Percentiles rank a stretch among this genome's conserved stretches.
Conservation (phyloP, 2,113 vertebrate genomes). For the Cichladusa arquata region DNA sequence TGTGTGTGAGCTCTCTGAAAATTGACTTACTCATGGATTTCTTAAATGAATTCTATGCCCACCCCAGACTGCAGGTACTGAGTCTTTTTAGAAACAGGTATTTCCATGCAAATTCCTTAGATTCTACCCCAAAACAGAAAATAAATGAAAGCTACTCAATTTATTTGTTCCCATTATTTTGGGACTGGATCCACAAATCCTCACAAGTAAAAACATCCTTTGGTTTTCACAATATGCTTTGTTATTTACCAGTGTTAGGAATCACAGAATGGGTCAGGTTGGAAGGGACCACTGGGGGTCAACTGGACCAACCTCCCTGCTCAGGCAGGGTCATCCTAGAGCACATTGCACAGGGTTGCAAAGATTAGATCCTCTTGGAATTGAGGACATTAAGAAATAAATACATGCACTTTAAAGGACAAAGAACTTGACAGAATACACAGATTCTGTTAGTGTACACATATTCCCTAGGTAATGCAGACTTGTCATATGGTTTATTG, state of each 20-base stretch:
- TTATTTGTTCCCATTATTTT: background rate
- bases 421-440: background rate
- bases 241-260: background rate
- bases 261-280: background rate
- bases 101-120: conserved; percentile 9
- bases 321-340: background rate
- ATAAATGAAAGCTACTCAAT: background rate
- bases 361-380: background rate
- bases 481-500: background rate
- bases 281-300: background rate
- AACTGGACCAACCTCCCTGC: background rate
- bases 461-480: background rate
- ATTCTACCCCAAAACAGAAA: background rate
- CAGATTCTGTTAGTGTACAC: background rate
- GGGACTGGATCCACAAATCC: background rate
- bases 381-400: background rate
- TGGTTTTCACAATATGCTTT: background rate
- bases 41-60: conserved; percentile 96
- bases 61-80: conserved; percentile 87
- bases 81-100: background rate
- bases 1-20: conserved; percentile 94
- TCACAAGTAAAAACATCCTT: background rate
- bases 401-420: background rate
- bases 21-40: conserved; percentile 98
- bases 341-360: background rate